A percentile compares a stretch with the other conserved stretches of the same genome.
Evolutionary conservation across 2,888 invertebrate species (phyloP).

Genomic region (Stenurella melanura): DNA sequence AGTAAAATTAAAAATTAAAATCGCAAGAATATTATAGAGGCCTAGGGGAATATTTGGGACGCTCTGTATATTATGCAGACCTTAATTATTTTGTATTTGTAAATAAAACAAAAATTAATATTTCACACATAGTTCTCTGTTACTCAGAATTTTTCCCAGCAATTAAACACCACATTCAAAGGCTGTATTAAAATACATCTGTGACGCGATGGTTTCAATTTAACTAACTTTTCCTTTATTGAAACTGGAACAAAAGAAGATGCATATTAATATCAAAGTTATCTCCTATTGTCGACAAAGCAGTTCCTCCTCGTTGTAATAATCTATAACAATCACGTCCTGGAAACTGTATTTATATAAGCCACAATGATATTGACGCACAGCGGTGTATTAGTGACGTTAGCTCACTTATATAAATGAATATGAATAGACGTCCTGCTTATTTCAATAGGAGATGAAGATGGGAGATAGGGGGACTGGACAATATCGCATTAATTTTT

Average conservation of each 20-base stretch:
- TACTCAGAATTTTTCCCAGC: too few species aligned
- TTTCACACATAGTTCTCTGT: too few species aligned
- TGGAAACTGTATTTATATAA: conserved; percentile 19
- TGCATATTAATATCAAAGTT: conserved; percentile 4
- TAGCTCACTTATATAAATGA: conserved; percentile 21
- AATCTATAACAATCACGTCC: conserved; percentile 25
- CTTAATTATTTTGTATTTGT: too few species aligned
- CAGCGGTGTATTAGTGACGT: conserved; percentile 20
- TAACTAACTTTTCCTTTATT: conserved; percentile 5
- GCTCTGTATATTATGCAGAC: too few species aligned
- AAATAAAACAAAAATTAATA: too few species aligned
- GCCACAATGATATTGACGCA: conserved; percentile 28
- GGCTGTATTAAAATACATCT: not conserved
- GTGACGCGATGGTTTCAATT: not conserved
- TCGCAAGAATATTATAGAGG: too few species aligned
- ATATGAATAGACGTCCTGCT: conserved; percentile 27
- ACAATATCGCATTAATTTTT: conserved; percentile 15
- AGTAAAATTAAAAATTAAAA: too few species aligned
- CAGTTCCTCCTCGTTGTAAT: not conserved
- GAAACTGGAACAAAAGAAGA: not conserved
- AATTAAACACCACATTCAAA: too few species aligned
- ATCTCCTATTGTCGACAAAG: conserved; percentile 12
- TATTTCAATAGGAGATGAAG: conserved; percentile 29
- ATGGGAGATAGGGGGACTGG: conserved; percentile 21
- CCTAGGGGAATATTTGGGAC: too few species aligned